Base-by-base conservation (phyloP, 2,113 vertebrate species). In the Pachypanchax playfairii region DNA sequence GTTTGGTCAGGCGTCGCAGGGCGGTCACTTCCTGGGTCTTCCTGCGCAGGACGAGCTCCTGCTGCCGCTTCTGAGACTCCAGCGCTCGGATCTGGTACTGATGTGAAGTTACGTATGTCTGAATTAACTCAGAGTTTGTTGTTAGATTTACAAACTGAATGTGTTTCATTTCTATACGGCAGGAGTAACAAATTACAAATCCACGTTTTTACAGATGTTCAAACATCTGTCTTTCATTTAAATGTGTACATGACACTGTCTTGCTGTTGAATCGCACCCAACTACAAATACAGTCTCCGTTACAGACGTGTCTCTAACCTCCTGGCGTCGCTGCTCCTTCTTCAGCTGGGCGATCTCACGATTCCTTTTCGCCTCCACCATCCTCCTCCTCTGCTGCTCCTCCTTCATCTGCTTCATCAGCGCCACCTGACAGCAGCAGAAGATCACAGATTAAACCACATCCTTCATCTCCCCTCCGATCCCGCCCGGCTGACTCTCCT, bases 351-450 rank as follows among this genome's bases (percentile, higher is more conserved):
- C 94, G 0, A 98, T 99, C 90, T 99, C 97, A 1, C 96, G 83
- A 78, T 94, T 99, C 85, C 95, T 92, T 87, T 96, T 98, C 0
- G 94, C 95, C 73, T 99, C 97, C 1, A 90, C 92, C 91, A 98
- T 88, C 38, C 95, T 93, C 68, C 96, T 87, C 60, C 93, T 93
- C 86, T 95, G 96, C 89, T 98, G 96, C 64, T 99, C 96, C 77
- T 99, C 97, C 28, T 97, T 93, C 96, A 98, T 99, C 90, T 98
- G 96, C 84, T 97, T 99, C 96, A 98, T 98, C 78, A 99, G 90
- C 0, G 91, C 89, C n/a, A 98, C 96, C 97, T 99, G 66, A 15
- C 56, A 50, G 26, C 7, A 41, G 33, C 29, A 35, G 17, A 22
- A 13, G 8, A 51, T 2, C 3, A 17, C 8, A 5, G 10, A 24